Evolutionary conservation across 2,797 vertebrate species (phyloP).

Genomic region (Hypotaenidia okinawae): DNA sequence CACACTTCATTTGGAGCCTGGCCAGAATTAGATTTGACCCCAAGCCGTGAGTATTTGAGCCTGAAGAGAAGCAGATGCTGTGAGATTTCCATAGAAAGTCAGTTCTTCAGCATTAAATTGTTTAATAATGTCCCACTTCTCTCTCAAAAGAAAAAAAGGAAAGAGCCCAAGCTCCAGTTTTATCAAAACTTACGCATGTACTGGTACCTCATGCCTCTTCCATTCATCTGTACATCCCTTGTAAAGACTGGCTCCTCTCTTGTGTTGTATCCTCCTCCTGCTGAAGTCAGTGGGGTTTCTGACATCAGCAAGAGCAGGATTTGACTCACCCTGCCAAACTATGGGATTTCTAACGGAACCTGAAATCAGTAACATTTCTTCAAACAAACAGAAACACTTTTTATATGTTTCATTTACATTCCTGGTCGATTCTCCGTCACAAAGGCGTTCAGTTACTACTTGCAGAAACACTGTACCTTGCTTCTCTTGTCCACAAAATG

Average conservation of each 20-base stretch:
- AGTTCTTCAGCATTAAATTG: slow-evolving; percentile 12
- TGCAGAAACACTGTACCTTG: slow-evolving; percentile 42
- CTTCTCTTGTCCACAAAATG: slow-evolving; percentile 19
- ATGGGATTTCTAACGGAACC: slow-evolving; percentile 15
- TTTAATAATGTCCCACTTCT: background rate
- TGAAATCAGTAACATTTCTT: slow-evolving; percentile 61
- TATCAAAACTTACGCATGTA: too few relatives aligned
- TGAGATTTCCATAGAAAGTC: background rate
- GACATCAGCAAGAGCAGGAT: slow-evolving; percentile 7
- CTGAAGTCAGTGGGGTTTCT: background rate
- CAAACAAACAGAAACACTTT: slow-evolving; percentile 61
- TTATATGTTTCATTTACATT: slow-evolving; percentile 62
- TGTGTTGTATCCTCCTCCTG: background rate
- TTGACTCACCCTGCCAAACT: background rate
- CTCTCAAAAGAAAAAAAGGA: background rate
- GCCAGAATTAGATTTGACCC: background rate
- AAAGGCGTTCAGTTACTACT: background rate
- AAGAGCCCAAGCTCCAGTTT: too few relatives aligned
- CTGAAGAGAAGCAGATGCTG: background rate
- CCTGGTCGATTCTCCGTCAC: slow-evolving; percentile 14
- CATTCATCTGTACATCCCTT: background rate
- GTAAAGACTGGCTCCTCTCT: background rate
- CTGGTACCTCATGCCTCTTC: slow-evolving; percentile 3
- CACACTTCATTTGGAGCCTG: background rate
- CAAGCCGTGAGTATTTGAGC: background rate